Percentiles rank a stretch among this genome's conserved stretches.
Conservation (phyloP, 2,888 invertebrate genomes). For the Apodemia duryi region DNA sequence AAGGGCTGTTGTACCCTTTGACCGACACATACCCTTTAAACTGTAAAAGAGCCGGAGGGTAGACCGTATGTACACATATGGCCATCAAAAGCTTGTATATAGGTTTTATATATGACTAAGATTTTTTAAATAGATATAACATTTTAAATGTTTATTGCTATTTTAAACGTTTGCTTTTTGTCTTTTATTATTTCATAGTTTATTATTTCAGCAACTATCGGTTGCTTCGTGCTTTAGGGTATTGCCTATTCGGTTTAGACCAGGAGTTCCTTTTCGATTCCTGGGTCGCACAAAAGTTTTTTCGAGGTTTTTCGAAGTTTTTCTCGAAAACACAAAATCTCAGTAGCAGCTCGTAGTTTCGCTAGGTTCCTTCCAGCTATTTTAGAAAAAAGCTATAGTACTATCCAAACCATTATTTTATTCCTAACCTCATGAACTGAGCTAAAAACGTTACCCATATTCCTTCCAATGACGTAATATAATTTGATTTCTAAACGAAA, state of each 20-base stretch:
- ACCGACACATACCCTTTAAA: constrained; percentile 1
- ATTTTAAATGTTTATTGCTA: not conserved
- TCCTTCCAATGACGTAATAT: not conserved
- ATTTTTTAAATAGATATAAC: not conserved
- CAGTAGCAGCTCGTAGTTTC: too few species aligned
- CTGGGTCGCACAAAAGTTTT: not conserved
- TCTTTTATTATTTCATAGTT: too few species aligned
- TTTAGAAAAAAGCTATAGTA: too few species aligned
- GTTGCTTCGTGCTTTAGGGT: too few species aligned
- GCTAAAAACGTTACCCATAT: too few species aligned
- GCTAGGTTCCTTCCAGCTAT: too few species aligned
- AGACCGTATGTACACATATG: not conserved
- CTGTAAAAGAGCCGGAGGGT: not conserved
- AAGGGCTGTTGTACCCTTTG: constrained; percentile 8
- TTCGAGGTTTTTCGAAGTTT: not conserved
- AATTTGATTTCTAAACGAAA: not conserved
- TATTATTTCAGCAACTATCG: too few species aligned
- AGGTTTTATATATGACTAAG: not conserved
- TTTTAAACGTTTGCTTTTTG: not conserved
- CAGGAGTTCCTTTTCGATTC: too few species aligned
- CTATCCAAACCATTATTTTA: not conserved
- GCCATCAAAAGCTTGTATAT: not conserved
- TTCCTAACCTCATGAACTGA: not conserved
- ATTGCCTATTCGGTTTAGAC: too few species aligned
- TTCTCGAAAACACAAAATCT: too few species aligned